Base-by-base conservation (phyloP, 2,797 vertebrate species). In the Falco biarmicus region DNA sequence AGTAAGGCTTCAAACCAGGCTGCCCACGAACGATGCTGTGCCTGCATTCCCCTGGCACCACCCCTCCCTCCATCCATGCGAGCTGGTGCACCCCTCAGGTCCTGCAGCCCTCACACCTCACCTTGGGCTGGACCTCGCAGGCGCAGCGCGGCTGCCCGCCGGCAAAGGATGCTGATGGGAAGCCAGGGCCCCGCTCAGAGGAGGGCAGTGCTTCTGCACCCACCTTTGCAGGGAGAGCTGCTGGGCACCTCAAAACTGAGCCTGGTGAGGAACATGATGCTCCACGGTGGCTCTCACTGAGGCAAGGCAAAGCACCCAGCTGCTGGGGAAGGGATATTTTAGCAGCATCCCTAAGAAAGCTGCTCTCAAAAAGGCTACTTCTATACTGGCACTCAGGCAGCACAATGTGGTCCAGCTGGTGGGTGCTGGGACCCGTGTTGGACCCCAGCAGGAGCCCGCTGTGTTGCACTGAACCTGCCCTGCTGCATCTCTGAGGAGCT, bases 381-480 rank as follows among this genome's bases (percentile, higher is more conserved):
- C 60, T 41, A 17, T 94, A 45, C 56, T 70, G 83, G 15, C 76
- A 86, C 56, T 85, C 17, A 0, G 70, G 43, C n/a, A 78, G 51
- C n/a, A 41, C 8, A 5, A 32, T 0, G 0, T 5, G 26, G 31
- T 37, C 41, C 14, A 3, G 6, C 31, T 13, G 15, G 3, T 54
- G 56, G 15, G 28, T 5, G 3, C 71, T 37, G 53, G 39, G 50
- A 28, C 15, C 29, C 1, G 1, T 9, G n/a, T 12, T 37, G 25
- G 79, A 64, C 12, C 29, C 74, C 45, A 51, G 6, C 17, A 66
- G 22, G 34, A 66, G 31, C 6, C 25, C 2, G 0, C n/a, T 28
- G 10, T 24, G 48, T 7, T 34, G 76, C 13, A 1, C 54, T 3
- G 8, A 53, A 34, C 25, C 63, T 76, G 48, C 26, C 28, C 51